These are phyloP conservation scores for Helleia helle DNA, from an alignment of 2,888 invertebrate species.

Conservation along the genomic window DNA sequence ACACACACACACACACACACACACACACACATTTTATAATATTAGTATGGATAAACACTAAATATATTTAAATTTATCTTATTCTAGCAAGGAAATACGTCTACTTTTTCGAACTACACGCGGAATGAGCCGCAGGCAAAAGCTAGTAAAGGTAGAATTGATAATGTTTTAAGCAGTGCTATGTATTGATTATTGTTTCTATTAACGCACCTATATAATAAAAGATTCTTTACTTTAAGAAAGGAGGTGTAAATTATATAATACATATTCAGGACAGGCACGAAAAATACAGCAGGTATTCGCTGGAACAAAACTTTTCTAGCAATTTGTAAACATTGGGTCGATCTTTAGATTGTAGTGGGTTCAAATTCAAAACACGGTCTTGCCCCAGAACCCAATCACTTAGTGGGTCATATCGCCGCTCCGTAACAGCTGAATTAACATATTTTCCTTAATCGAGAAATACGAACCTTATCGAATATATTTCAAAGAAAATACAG, in stretches of 20 bases:
- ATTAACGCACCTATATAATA: too few species aligned
- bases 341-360: slow-evolving; percentile 37
- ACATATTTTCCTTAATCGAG: slow-evolving; percentile 70
- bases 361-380: slow-evolving; percentile 63
- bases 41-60: too few species aligned
- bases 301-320: slow-evolving; percentile 9
- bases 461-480: slow-evolving; percentile 46
- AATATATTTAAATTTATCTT: too few species aligned
- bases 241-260: background rate
- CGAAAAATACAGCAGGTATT: background rate
- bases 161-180: too few species aligned
- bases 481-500: slow-evolving; percentile 38
- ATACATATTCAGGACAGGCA: slow-evolving; percentile 4
- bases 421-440: slow-evolving; percentile 56
- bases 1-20: too few species aligned
- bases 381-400: slow-evolving; percentile 61
- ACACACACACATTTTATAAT: too few species aligned
- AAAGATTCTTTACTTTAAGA: too few species aligned
- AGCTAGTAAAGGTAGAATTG: too few species aligned
- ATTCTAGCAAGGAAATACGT: too few species aligned
- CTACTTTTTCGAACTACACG: too few species aligned
- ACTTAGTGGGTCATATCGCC: slow-evolving; percentile 69
- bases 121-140: too few species aligned
- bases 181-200: too few species aligned
- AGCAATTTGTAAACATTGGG: slow-evolving; percentile 66